A percentile compares a stretch with the other conserved stretches of the same genome.
Conservation (phyloP, 2,888 invertebrate genomes). For the Stratiomys singularior region DNA sequence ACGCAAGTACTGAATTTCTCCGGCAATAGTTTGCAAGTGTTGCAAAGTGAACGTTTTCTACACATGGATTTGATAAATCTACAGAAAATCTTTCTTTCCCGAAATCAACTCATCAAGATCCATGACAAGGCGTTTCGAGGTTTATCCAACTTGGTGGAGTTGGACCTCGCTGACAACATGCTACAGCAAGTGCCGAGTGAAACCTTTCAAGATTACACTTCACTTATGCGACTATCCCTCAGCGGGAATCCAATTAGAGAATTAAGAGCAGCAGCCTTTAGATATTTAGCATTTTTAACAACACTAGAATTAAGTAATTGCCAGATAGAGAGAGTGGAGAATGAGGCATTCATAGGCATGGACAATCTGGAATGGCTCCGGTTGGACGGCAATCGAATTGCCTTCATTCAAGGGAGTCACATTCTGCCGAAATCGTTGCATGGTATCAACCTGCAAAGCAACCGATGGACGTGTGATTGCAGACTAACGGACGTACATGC, state of each 20-base stretch:
- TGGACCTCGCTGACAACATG: conserved; percentile 86
- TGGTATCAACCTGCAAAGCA: conserved; percentile 84
- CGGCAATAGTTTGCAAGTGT: conserved; percentile 81
- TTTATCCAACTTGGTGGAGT: conserved; percentile 85
- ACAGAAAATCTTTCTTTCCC: conserved; percentile 84
- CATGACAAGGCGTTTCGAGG: conserved; percentile 85
- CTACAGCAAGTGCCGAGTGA: conserved; percentile 81
- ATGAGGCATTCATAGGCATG: conserved; percentile 83
- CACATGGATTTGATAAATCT: conserved; percentile 83
- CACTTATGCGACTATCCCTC: conserved; percentile 83
- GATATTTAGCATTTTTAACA: conserved; percentile 78
- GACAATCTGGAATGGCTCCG: conserved; percentile 85
- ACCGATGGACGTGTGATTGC: conserved; percentile 92
- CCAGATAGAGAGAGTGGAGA: conserved; percentile 79
- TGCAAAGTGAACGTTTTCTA: conserved; percentile 82
- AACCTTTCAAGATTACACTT: conserved; percentile 80
- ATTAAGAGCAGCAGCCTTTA: conserved; percentile 78
- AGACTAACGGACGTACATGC: conserved; percentile 78
- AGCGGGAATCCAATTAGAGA: conserved; percentile 84
- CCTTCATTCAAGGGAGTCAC: conserved; percentile 75
- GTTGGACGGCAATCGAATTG: conserved; percentile 83
- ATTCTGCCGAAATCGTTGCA: conserved; percentile 81
- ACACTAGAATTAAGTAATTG: conserved; percentile 85
- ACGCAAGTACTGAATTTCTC: conserved; percentile 89
- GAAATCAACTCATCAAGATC: conserved; percentile 81